A percentile compares a stretch with the other conserved stretches of the same genome.
phyloP scores from a whole-genome alignment of 2,888 invertebrate genomes.

The Temnothorax rugatulus region DNA sequence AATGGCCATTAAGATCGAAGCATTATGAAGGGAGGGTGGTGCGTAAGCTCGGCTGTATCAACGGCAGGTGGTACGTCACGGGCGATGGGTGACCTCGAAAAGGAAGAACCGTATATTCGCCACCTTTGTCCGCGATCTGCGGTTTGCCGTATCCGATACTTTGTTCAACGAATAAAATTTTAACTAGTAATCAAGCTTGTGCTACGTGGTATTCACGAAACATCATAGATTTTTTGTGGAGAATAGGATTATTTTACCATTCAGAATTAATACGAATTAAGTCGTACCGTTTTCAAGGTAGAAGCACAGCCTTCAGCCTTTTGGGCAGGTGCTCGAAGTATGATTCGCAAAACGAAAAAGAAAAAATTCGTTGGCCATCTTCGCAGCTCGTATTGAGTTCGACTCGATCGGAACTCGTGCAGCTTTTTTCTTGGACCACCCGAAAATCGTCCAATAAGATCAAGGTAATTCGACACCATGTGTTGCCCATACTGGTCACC shows the following conservation, averaged over 20 bases:
- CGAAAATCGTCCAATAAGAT: conserved; percentile 69
- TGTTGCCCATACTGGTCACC: conserved; percentile 62
- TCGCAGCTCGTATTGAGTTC: conserved; percentile 70
- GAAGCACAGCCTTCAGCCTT: conserved; percentile 18
- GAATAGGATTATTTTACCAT: neutral
- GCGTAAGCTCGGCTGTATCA: conserved; percentile 49
- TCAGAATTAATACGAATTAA: neutral
- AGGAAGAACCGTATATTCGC: conserved; percentile 46
- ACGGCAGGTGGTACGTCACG: conserved; percentile 49
- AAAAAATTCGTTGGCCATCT: conserved; percentile 62
- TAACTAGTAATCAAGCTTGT: neutral
- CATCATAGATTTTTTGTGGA: neutral
- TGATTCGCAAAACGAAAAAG: conserved; percentile 58
- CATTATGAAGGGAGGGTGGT: conserved; percentile 7
- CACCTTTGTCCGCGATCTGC: conserved; percentile 38
- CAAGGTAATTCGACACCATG: conserved; percentile 71
- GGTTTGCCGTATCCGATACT: conserved; percentile 8
- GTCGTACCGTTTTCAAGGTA: neutral
- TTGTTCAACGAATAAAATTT: conserved; percentile 25
- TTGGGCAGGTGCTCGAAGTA: conserved; percentile 35
- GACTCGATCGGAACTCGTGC: conserved; percentile 7
- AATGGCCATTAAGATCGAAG: conserved; percentile 21
- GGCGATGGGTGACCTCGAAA: conserved; percentile 47
- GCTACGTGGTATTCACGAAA: neutral
- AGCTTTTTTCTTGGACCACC: conserved; percentile 73